Evolutionary conservation across 2,888 invertebrate species (phyloP), one percentile per base, ranked within the genome.

Genomic region (Hydropsyche betteni): DNA sequence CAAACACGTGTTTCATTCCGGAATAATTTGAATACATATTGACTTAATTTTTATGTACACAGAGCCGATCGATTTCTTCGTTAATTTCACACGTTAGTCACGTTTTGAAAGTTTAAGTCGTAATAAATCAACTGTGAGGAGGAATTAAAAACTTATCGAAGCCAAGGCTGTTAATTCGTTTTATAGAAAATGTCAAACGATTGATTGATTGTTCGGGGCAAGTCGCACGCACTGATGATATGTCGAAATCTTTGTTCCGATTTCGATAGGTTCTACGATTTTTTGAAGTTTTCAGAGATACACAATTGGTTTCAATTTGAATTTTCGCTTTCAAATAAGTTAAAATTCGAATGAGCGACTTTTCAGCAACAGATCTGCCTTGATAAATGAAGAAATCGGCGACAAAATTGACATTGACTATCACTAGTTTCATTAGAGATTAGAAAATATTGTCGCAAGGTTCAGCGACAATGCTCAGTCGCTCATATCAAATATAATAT

Each of bases 111-210:
- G 33, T 64, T 64, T 64, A 64, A 58, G 64, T 36, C 36, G 64
- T 64, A 64, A 64, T 64, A 64, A 64, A 64, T 64, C 64, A 64
- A 64, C 64, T 36, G 12, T 36, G 36, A 6, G 36, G n/a, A 36
- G 64, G 16, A 64, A 64, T 64, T 64, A 64, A 36, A 64, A 64
- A 36, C 36, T 10, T 64, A 64, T 64, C 36, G 36, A 36, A 64
- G 36, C 34, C 64, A 64, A 64, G 64, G 64, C 64, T 64, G 34
- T 64, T 64, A 64, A 33, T 64, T 64, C 64, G 34, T 64, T 24
- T 61, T 61, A 33, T 61, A 16, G 4, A 61, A 33, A 61, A 61
- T 12, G 64, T 64, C 64, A 34, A 12, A 36, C 34, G 36, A 36
- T 64, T 64, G 64, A 64, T 64, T 64, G 36, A 64, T 64, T 12